Conservation (phyloP, 2,113 vertebrate genomes). For the Hippocampus mohnikei region DNA sequence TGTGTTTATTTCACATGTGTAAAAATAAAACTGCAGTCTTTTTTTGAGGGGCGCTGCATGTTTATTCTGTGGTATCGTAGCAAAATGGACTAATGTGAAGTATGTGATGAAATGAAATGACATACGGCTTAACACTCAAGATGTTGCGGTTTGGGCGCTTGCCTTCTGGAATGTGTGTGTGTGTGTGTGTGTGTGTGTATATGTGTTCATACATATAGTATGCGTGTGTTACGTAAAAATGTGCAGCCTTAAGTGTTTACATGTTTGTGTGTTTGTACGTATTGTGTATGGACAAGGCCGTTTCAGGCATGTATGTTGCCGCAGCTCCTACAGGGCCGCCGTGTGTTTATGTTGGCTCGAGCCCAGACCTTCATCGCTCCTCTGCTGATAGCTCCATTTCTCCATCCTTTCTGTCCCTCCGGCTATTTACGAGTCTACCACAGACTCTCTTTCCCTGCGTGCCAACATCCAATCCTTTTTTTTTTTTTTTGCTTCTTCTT, state of each 20-base stretch:
- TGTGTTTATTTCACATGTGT: slow-evolving; percentile 40
- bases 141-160: slow-evolving; percentile 47
- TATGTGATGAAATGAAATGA: slow-evolving; percentile 64
- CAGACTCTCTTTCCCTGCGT: slow-evolving; percentile 57
- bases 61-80: slow-evolving; percentile 56
- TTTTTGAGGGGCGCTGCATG: slow-evolving; percentile 9
- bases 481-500: slow-evolving; percentile 1
- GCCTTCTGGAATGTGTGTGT: slow-evolving; percentile 43
- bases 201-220: slow-evolving; percentile 1
- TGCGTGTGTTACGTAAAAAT: not conserved
- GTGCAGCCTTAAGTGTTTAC: slow-evolving; percentile 7
- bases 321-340: slow-evolving; percentile 58
- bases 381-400: slow-evolving; percentile 73
- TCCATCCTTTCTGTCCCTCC: slow-evolving; percentile 55
- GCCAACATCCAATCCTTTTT: slow-evolving; percentile 54
- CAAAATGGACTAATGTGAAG: slow-evolving; percentile 52
- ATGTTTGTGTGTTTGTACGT: slow-evolving; percentile 17
- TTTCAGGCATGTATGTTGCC: slow-evolving; percentile 1
- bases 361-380: slow-evolving; percentile 74
- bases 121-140: slow-evolving; percentile 56
- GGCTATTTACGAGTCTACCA: slow-evolving; percentile 72
- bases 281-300: not conserved
- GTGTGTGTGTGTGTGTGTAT: slow-evolving; percentile 42
- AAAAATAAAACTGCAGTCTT: slow-evolving; percentile 42
- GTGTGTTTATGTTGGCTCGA: slow-evolving; percentile 74